A percentile compares a stretch with the other conserved stretches of the same genome.
Conservation (phyloP, 64 coral and sea anemone genomes). For the Hydrozoanthus tunicans region DNA sequence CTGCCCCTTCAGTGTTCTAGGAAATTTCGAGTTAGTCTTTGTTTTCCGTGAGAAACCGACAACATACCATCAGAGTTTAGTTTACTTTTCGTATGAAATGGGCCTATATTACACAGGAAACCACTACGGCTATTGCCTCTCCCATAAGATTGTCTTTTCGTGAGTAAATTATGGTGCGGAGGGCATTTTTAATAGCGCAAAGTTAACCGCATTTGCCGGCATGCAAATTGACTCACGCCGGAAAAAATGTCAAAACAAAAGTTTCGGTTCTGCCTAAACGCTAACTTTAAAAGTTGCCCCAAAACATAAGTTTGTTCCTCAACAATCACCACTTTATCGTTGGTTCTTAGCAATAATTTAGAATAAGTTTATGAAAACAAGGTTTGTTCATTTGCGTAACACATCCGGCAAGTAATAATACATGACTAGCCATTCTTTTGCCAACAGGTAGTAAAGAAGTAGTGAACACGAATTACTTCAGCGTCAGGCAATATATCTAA, state of each 20-base stretch:
- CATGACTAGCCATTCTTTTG: background rate
- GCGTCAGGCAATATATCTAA: slow-evolving; percentile 17
- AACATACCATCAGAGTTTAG: slow-evolving; percentile 58
- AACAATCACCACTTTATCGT: background rate
- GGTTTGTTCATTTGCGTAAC: slow-evolving; percentile 19
- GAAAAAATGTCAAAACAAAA: slow-evolving; percentile 36
- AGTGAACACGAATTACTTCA: background rate
- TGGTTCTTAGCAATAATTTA: background rate
- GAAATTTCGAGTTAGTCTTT: slow-evolving; percentile 41
- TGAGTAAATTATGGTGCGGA: slow-evolving; percentile 56
- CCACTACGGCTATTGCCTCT: slow-evolving; percentile 37
- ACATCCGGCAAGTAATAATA: slow-evolving; percentile 41
- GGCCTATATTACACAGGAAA: slow-evolving; percentile 62
- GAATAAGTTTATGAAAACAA: background rate
- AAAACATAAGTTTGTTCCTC: background rate
- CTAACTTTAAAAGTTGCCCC: background rate
- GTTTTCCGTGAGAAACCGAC: slow-evolving; percentile 61
- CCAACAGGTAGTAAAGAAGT: slow-evolving; percentile 19
- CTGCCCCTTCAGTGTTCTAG: slow-evolving; percentile 10
- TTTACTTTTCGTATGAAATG: slow-evolving; percentile 36
- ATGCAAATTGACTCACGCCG: slow-evolving; percentile 56
- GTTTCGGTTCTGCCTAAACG: background rate
- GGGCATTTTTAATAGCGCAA: slow-evolving; percentile 53
- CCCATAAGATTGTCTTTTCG: slow-evolving; percentile 60
- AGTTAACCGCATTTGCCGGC: slow-evolving; percentile 58